Conservation (phyloP, 2,888 invertebrate genomes). For the Patella pellucida region DNA sequence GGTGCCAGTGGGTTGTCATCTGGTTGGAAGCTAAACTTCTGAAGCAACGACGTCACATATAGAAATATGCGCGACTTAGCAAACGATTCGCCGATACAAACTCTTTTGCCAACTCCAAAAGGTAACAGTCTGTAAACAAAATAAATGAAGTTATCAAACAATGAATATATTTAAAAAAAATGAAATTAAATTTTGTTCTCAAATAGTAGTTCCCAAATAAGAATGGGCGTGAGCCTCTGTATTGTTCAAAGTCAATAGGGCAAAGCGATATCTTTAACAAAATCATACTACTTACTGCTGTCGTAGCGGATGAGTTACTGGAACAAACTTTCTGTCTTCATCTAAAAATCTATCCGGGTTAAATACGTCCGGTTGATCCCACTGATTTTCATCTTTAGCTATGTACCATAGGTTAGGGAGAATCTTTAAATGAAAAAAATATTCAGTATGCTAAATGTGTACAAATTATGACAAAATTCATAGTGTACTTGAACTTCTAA, state of each 20-base stretch:
- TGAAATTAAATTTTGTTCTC: no score
- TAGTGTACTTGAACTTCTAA: no score
- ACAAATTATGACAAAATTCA: no score
- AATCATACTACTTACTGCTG: not conserved
- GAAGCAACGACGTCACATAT: not conserved
- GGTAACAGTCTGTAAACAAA: not conserved
- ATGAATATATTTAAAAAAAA: no score
- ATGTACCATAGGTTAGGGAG: not conserved
- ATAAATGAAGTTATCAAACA: no score
- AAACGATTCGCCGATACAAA: conserved; percentile 4
- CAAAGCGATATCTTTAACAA: no score
- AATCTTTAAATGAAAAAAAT: no score
- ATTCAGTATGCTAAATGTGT: no score
- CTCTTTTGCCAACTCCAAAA: not conserved
- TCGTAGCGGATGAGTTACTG: conserved; percentile 9
- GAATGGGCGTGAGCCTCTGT: no score
- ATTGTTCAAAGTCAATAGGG: no score
- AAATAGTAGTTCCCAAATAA: no score
- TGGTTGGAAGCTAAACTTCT: not conserved
- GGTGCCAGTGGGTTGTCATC: not conserved
- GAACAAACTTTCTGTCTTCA: conserved; percentile 44
- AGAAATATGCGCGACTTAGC: not conserved
- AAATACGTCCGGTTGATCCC: conserved; percentile 47
- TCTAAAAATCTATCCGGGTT: conserved; percentile 51
- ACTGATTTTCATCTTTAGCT: conserved; percentile 16